phyloP scores from a whole-genome alignment of 1,140 invertebrate species.

The Drosophila kepulauana region DNA sequence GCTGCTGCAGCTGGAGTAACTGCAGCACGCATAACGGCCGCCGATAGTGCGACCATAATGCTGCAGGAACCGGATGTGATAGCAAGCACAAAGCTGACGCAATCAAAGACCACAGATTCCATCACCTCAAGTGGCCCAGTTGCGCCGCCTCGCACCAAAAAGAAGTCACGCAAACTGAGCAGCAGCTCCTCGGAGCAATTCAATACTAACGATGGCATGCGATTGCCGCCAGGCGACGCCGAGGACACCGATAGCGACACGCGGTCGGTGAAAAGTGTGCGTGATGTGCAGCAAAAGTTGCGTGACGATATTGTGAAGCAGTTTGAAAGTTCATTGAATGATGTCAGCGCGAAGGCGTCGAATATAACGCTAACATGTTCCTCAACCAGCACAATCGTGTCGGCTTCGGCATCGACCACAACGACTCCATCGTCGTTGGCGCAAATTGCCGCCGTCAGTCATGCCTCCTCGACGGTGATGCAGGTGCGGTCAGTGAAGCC shows the following conservation, averaged over 20 bases:
- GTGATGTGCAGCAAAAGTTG: slow-evolving; percentile 78
- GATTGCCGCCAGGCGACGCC: slow-evolving; percentile 61
- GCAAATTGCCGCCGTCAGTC: slow-evolving; percentile 78
- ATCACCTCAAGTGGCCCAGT: slow-evolving; percentile 87
- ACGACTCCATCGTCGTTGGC: slow-evolving; percentile 84
- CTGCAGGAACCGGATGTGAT: slow-evolving; percentile 96
- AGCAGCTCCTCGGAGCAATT: slow-evolving; percentile 85
- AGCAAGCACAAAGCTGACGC: slow-evolving; percentile 93
- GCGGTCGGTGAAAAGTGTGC: slow-evolving; percentile 80
- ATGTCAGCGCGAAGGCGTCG: slow-evolving; percentile 60
- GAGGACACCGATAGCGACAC: slow-evolving; percentile 81
- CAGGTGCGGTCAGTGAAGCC: slow-evolving; percentile 88
- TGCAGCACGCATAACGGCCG: slow-evolving; percentile 10
- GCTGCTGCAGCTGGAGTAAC: background rate
- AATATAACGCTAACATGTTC: slow-evolving; percentile 63
- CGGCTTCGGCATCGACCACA: slow-evolving; percentile 65
- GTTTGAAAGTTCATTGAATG: slow-evolving; percentile 76
- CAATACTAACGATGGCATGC: slow-evolving; percentile 70
- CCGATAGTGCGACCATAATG: slow-evolving; percentile 63
- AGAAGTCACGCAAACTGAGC: slow-evolving; percentile 88
- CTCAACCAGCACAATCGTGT: slow-evolving; percentile 75
- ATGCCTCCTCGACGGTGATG: slow-evolving; percentile 65
- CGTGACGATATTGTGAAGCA: slow-evolving; percentile 78
- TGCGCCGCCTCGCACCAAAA: slow-evolving; percentile 93
- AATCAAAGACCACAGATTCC: slow-evolving; percentile 85